Percentiles rank a stretch among this genome's conserved stretches.
Conservation (phyloP, 2,113 vertebrate genomes). For the Zosterops lateralis region DNA sequence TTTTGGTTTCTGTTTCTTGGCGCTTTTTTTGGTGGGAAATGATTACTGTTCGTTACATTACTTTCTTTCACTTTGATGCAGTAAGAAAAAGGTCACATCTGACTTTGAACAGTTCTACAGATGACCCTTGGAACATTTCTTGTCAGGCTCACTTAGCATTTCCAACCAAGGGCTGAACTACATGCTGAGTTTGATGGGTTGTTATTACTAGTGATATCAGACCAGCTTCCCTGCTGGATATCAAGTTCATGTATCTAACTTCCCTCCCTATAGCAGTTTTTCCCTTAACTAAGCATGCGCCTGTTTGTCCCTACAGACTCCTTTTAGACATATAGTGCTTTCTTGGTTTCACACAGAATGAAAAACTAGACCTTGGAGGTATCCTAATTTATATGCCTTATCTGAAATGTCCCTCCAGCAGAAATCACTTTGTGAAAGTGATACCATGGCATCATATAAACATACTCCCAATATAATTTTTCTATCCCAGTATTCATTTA, state of each 20-base stretch:
- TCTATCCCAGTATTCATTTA: neutral
- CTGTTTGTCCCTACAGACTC: slow-evolving; percentile 6
- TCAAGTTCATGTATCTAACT: slow-evolving; percentile 48
- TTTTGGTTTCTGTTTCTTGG: neutral
- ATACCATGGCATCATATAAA: neutral
- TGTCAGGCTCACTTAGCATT: slow-evolving; percentile 40
- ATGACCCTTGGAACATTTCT: slow-evolving; percentile 50
- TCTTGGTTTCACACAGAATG: neutral
- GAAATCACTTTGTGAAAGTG: slow-evolving; percentile 14
- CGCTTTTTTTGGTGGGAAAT: neutral
- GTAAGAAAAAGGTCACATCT: neutral
- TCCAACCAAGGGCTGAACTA: slow-evolving; percentile 32
- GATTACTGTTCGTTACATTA: neutral
- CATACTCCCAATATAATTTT: neutral
- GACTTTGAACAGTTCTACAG: slow-evolving; percentile 18
- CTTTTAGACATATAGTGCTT: slow-evolving; percentile 18
- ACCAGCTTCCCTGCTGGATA: slow-evolving; percentile 45
- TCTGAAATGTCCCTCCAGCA: slow-evolving; percentile 25
- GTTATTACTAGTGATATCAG: slow-evolving; percentile 65
- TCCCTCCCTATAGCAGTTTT: slow-evolving; percentile 12
- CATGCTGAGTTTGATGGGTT: slow-evolving; percentile 53
- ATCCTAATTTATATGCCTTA: slow-evolving; percentile 29
- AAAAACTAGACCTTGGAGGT: slow-evolving; percentile 10
- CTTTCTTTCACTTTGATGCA: neutral
- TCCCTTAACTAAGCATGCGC: slow-evolving; percentile 49